Evolutionary conservation across 2,113 vertebrate genomes (phyloP), one percentile per base, ranked within the genome.

Genomic region (Corythaixoides concolor): DNA sequence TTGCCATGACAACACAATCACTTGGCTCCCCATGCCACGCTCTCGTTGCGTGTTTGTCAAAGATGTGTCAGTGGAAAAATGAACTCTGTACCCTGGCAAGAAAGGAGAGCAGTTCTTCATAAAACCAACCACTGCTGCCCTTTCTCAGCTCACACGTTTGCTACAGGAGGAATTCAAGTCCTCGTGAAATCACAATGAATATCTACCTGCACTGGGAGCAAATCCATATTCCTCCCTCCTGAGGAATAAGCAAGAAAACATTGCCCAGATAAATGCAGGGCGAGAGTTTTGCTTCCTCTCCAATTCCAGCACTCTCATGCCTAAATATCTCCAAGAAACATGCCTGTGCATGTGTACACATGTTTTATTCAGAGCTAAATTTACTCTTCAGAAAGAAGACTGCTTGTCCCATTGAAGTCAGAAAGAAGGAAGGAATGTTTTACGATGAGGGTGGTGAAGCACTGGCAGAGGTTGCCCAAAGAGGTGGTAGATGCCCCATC

Each of bases 1-100:
- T 95, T 92, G 86, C 96, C 5, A 72, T 94, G 96, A 97, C 97
- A 97, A 96, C 94, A 96, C 94, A 96, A 97, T 93, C 86, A 23
- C 86, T 94, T 87, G 80, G 95, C 94, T 89, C 73, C 62, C 80
- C 45, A 8, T 47, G 90, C 92, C 93, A 85, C 0, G 45, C 50
- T 75, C 86, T 78, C 30, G 1, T 24, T 35, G 85, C 91, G 87
- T 27, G 30, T 83, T 89, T 91, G 85, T 93, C 94, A 92, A 95
- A 68, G 96, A 89, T 87, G 79, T 33, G 45, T 95, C 90, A 89
- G 69, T 89, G 73, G 89, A 93, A 96, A 97, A 95, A 92, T 21
- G 88, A 96, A 89, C 94, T 82, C 69, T 75, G 39, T 41, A 62
- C 56, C 77, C 90, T 69, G 73, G 83, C 5, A 70, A 84, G 73